A percentile compares a stretch with the other conserved stretches of the same genome.
Evolutionary conservation across 2,113 vertebrate species (phyloP).

Genomic region (Perca flavescens): DNA sequence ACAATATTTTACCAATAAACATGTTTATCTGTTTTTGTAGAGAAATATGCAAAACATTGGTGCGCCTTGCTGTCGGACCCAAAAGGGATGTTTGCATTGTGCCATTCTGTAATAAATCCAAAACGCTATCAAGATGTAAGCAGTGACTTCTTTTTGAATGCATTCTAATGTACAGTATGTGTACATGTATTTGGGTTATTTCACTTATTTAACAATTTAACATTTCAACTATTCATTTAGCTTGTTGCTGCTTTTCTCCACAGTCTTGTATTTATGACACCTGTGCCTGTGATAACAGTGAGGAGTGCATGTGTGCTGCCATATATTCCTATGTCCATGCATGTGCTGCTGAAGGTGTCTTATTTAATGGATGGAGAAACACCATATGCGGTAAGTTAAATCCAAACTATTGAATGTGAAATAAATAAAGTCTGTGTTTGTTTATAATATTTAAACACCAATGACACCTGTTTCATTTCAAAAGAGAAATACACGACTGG

Average conservation of each 20-base stretch:
- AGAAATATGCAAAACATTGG: constrained; percentile 89
- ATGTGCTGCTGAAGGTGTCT: constrained; percentile 85
- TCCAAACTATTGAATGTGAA: neutral
- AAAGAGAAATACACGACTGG: constrained; percentile 83
- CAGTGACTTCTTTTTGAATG: neutral
- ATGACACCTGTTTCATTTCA: constrained; percentile 2
- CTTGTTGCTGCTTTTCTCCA: neutral
- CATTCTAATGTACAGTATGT: neutral
- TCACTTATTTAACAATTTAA: neutral
- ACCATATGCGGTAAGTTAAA: constrained; percentile 81
- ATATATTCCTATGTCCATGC: constrained; percentile 89
- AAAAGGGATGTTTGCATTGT: constrained; percentile 85
- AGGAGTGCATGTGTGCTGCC: constrained; percentile 90
- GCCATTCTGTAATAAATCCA: constrained; percentile 88
- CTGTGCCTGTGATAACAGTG: constrained; percentile 89
- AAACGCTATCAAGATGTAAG: constrained; percentile 86
- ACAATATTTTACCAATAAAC: neutral
- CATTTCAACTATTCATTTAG: neutral
- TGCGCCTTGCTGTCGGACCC: constrained; percentile 85
- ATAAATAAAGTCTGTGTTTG: neutral
- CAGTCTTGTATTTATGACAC: constrained; percentile 93
- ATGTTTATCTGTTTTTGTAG: constrained; percentile 76
- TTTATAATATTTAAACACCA: neutral
- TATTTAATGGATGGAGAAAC: constrained; percentile 84
- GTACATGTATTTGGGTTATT: neutral